Evolutionary conservation across 1,140 invertebrate species (phyloP), one percentile per base, ranked within the genome.

Genomic region (Pogonognathellus flavescens): DNA sequence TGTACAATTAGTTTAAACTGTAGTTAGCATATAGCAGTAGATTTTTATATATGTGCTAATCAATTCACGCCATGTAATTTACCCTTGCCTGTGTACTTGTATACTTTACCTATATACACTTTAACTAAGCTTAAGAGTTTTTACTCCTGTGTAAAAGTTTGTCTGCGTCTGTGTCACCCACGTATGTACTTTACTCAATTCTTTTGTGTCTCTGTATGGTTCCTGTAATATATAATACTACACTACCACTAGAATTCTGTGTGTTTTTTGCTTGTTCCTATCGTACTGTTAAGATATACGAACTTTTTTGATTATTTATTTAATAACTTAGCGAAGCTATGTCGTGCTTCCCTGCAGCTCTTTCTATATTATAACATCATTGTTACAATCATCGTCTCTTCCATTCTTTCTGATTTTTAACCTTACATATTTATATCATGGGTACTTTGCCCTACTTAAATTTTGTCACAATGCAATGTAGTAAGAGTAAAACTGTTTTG

Each of bases 381-480:
- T 22, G 62, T 66, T 66, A 41, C 31, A 41, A 41, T 41, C 31
- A 41, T 41, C 25, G 20, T 66, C 62, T 66, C 62, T 66, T 66
- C 62, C 62, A 66, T 66, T 66, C 62, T 66, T 66, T 31, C 25
- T 25, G 62, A 62, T 66, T 22, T 20, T 60, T 60, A 10, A 18
- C 59, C 60, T 62, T 1, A 18, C 20, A 18, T 59, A 62, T n/a
- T 62, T 13, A 25, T 13, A 25, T 66, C 22, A 25, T 16, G 53
- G 11, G 11, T 55, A 55, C 11, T 55, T 55, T 55, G 53, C 16
- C 11, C 11, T 55, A 55, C 53, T 11, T 14, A 55, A 16, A 14
- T 16, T 55, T 55, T 55, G 31, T 41, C 31, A 55, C 53, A 55
- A 55, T 1, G 16, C 10, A 53, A 8, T 53, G 7, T 53, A 8